Evolutionary conservation across 2,797 vertebrate genomes (phyloP), one percentile per base, ranked within the genome.

Genomic region (Sciurus vulgaris): DNA sequence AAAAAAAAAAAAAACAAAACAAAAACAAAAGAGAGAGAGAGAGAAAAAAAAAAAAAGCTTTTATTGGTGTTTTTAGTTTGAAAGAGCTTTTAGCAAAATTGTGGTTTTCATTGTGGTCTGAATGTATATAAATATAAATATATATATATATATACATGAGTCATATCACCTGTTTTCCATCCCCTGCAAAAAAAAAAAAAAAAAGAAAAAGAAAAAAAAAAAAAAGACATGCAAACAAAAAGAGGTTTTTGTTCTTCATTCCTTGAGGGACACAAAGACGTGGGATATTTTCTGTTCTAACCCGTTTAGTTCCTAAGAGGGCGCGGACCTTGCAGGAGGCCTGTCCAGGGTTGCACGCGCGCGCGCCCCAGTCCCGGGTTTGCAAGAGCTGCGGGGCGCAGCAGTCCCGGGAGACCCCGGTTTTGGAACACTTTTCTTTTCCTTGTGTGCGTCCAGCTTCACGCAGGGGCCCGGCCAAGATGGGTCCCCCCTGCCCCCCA

Each of bases 11-110:
- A 33, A 14, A 65, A 13, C n/a, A 6, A 13, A 33, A 14, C 15
- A 30, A 65, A 30, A 33, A 14, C 33, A 13, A 30, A 13, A 65
- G 30, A 65, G 24, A 30, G 6, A 54, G 20, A 54, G 33, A 38
- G 3, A 70, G 54, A 17, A 35, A 26, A 6, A 15, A 97, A 97
- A 97, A 97, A 98, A 97, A 97, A 98, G 98, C 98, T 99, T 99
- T 98, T 99, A 98, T 98, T 98, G 98, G 98, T 99, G 98, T 99
- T 99, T 98, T 98, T 98, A 98, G 98, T 99, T 98, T 97, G 98
- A 98, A 98, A 98, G 98, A 98, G 98, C 98, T 98, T 98, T 98
- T 98, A 98, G 98, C 98, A 95, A 98, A 98, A 98, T 98, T 98
- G 99, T 99, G 98, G 98, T 99, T 99, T 99, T 72, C 94, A 98